Conservation (phyloP, 2,888 invertebrate genomes). For the Yponomeuta plumbellus region DNA sequence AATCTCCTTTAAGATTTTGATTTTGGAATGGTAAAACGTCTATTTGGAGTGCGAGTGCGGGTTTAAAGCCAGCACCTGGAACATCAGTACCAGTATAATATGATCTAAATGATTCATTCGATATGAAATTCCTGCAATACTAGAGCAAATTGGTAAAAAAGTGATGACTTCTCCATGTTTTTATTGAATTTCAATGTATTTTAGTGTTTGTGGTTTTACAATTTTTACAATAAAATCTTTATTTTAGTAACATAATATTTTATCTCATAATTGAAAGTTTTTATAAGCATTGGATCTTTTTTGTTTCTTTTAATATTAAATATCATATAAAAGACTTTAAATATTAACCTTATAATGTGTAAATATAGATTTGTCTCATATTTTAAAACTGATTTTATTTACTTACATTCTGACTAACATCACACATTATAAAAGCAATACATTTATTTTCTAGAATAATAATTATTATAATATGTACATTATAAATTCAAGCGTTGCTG, state of each 20-base stretch:
- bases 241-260: background rate
- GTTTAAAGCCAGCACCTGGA: no score
- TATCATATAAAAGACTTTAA: background rate
- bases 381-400: constrained; percentile 11
- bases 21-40: no score
- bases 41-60: no score
- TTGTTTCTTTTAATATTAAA: background rate
- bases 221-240: background rate
- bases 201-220: background rate
- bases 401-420: background rate
- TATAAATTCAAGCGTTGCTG: background rate
- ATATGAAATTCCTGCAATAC: no score
- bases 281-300: background rate
- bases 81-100: no score
- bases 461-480: background rate
- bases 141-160: no score
- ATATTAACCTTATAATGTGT: background rate
- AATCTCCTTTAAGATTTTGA: no score
- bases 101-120: no score
- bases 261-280: background rate
- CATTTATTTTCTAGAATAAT: background rate
- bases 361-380: constrained; percentile 12
- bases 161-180: no score
- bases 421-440: background rate
- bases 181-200: background rate